Percentiles rank a stretch among this genome's conserved stretches.
These are phyloP conservation scores for Progne subis DNA, from an alignment of 2,113 vertebrate species.

Conservation along the genomic window DNA sequence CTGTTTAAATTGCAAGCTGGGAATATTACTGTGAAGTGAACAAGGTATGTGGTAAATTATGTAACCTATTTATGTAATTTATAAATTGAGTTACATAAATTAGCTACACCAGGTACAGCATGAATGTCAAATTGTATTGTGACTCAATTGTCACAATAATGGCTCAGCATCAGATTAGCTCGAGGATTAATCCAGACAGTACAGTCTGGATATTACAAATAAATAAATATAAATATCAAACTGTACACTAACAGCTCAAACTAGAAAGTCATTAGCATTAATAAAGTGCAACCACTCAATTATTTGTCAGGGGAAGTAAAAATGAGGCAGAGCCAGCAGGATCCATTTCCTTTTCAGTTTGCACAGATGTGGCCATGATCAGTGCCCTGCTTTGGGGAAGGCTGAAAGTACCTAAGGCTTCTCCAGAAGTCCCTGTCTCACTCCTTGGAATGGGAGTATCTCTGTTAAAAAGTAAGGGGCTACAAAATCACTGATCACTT, in stretches of 20 bases:
- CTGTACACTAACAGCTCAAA: conserved; percentile 10
- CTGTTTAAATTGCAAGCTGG: conserved; percentile 51
- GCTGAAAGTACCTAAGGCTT: neutral
- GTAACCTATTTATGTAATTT: conserved; percentile 61
- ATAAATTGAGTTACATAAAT: conserved; percentile 66
- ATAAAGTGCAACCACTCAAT: conserved; percentile 17
- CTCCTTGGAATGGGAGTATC: neutral
- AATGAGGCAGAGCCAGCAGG: neutral
- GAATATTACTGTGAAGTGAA: conserved; percentile 52
- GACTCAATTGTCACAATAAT: conserved; percentile 53
- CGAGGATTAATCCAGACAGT: conserved; percentile 23
- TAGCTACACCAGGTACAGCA: conserved; percentile 49
- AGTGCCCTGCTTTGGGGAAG: neutral
- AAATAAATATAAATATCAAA: conserved; percentile 51
- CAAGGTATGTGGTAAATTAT: conserved; percentile 63
- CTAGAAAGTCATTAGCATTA: conserved; percentile 35
- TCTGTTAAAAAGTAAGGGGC: neutral
- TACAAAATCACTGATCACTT: neutral
- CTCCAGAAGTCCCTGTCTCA: neutral
- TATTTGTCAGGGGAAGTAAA: neutral
- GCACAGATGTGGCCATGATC: neutral
- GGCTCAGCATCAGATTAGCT: conserved; percentile 47
- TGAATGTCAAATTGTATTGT: conserved; percentile 51
- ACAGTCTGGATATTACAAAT: conserved; percentile 34
- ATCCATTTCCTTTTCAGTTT: neutral